Evolutionary conservation across 2,797 vertebrate species (phyloP).

Genomic region (Anisognathus igniventris): DNA sequence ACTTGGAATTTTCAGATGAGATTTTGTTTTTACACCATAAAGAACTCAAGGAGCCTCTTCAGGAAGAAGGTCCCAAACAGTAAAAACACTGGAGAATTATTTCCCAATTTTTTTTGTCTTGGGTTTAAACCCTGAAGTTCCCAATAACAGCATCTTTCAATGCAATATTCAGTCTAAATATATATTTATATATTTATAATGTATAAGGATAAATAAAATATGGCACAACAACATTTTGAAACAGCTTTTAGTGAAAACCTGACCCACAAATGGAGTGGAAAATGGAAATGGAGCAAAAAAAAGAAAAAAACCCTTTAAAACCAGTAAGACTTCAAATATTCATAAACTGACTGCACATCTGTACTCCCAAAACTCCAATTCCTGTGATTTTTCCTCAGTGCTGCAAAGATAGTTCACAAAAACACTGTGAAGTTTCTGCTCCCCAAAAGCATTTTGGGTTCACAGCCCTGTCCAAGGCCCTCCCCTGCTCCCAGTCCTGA

Average conservation of each 20-base stretch:
- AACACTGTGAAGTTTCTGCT: not conserved
- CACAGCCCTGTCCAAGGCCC: not conserved
- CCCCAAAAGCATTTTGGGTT: not conserved
- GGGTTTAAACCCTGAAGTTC: constrained; percentile 32
- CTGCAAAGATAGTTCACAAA: constrained; percentile 31
- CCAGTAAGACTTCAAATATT: not conserved
- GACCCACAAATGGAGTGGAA: not conserved
- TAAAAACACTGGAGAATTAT: not conserved
- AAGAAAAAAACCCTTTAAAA: not conserved
- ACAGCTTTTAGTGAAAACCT: not conserved
- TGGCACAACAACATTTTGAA: not conserved
- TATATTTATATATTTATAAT: not conserved
- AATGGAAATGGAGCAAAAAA: not conserved
- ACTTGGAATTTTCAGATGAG: fast-evolving
- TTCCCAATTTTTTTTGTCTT: not conserved
- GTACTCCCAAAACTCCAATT: not conserved
- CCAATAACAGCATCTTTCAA: not conserved
- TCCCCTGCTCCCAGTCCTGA: not conserved
- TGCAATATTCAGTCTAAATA: not conserved
- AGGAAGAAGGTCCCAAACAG: not conserved
- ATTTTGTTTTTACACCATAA: not conserved
- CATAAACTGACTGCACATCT: not conserved
- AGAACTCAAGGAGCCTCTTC: not conserved
- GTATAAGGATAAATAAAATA: not conserved
- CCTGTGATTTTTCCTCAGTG: not conserved